Conservation (phyloP, 2,113 vertebrate species). For the Vidua macroura region DNA sequence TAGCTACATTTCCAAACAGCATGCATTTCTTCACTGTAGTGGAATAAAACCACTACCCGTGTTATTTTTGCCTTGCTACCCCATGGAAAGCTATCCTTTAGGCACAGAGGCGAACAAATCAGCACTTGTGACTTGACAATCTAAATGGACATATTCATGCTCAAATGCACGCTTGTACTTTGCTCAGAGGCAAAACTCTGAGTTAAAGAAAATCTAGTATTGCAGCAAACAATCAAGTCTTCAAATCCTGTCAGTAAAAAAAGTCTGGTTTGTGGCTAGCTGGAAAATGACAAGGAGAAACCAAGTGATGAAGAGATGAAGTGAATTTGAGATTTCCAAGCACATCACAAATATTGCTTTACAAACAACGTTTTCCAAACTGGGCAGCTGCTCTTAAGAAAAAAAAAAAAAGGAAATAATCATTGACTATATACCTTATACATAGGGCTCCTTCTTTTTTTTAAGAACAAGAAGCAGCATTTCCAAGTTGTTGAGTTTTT, state of each 20-base stretch:
- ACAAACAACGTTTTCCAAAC: not conserved
- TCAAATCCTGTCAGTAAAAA: not conserved
- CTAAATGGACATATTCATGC: slow-evolving; percentile 8
- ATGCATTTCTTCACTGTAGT: not conserved
- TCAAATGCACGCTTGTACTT: slow-evolving; percentile 10
- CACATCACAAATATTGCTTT: not conserved
- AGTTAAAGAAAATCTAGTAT: not conserved
- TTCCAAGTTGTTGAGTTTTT: not conserved
- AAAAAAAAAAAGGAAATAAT: not conserved
- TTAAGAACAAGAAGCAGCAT: not conserved
- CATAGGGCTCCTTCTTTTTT: not conserved
- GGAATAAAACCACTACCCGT: not conserved
- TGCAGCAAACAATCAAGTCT: not conserved
- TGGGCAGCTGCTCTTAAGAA: not conserved
- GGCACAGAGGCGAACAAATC: not conserved
- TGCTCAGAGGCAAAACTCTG: not conserved
- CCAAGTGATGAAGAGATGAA: not conserved
- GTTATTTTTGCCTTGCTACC: not conserved
- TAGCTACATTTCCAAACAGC: not conserved
- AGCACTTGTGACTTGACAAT: not conserved
- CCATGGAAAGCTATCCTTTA: not conserved
- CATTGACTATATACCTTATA: not conserved
- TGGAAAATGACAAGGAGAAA: not conserved
- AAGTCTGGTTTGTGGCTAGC: not conserved
- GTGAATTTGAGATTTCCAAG: not conserved